These are phyloP conservation scores for Ichneumoninae sp. DNA, from an alignment of 2,888 invertebrate genomes.

Conservation along the genomic window DNA sequence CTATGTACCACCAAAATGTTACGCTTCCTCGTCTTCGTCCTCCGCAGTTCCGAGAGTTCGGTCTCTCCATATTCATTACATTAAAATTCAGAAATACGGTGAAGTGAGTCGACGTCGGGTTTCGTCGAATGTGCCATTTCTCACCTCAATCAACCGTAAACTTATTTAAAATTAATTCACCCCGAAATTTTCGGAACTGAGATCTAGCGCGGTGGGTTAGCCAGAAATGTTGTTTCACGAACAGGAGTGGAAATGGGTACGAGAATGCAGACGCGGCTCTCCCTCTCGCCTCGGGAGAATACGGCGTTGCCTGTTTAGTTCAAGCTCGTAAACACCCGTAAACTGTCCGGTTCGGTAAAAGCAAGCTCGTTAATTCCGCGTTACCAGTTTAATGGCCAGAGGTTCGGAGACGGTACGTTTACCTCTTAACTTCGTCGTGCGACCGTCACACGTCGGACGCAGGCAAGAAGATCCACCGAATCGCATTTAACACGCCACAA, in stretches of 20 bases:
- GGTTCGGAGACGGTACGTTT: slow-evolving; percentile 12
- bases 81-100: slow-evolving; percentile 16
- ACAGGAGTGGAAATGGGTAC: not conserved
- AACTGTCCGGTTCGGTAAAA: slow-evolving; percentile 24
- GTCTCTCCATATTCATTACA: slow-evolving; percentile 51
- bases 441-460: not conserved
- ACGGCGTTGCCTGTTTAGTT: not conserved
- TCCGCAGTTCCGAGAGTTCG: not conserved
- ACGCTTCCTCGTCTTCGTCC: slow-evolving; percentile 32
- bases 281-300: not conserved
- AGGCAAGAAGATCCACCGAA: not conserved
- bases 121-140: not conserved
- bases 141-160: not conserved
- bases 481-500: not conserved
- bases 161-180: not conserved
- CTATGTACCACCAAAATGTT: slow-evolving; percentile 41
- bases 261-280: not conserved
- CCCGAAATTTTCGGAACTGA: not conserved
- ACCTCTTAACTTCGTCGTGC: not conserved
- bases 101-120: not conserved
- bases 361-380: slow-evolving; percentile 43
- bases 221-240: not conserved
- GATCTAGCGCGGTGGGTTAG: not conserved
- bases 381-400: slow-evolving; percentile 37
- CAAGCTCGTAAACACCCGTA: slow-evolving; percentile 22